A percentile compares a stretch with the other conserved stretches of the same genome.
phyloP scores from a whole-genome alignment of 2,888 invertebrate species.

The Xylophagus ater region DNA sequence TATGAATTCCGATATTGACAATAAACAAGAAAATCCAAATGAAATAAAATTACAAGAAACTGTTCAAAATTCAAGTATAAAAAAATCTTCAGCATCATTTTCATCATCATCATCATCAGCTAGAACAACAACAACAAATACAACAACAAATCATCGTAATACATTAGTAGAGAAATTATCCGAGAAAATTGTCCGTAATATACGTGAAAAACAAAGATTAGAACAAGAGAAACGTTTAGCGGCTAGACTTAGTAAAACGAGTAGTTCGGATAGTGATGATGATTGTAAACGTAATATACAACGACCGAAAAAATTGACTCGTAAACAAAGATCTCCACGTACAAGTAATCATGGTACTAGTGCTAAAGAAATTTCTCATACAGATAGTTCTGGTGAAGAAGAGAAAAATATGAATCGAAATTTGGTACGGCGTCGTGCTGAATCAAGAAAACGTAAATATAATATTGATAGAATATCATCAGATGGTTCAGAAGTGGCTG shows the following conservation, averaged over 20 bases:
- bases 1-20: constrained; percentile 35
- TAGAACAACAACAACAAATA: too few relatives aligned
- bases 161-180: constrained; percentile 29
- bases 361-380: constrained; percentile 7
- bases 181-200: constrained; percentile 41
- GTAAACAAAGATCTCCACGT: constrained; percentile 18
- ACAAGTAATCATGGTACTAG: constrained; percentile 8
- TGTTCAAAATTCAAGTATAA: too few relatives aligned
- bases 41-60: constrained; percentile 32
- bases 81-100: too few relatives aligned
- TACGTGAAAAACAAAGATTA: constrained; percentile 34
- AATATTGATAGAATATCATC: constrained; percentile 8
- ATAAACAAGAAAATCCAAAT: constrained; percentile 36
- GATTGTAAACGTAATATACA: constrained; percentile 27
- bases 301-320: constrained; percentile 27
- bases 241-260: constrained; percentile 35
- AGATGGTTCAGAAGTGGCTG: constrained; percentile 6
- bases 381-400: constrained; percentile 11
- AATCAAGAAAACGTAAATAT: constrained; percentile 12
- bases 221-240: constrained; percentile 32
- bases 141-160: too few relatives aligned
- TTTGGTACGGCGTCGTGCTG: constrained; percentile 9
- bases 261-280: constrained; percentile 42
- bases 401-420: constrained; percentile 10
- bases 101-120: too few relatives aligned